Evolutionary conservation across 1,140 invertebrate species (phyloP), one percentile per base, ranked within the genome.

Genomic region (Octopus bimaculoides): DNA sequence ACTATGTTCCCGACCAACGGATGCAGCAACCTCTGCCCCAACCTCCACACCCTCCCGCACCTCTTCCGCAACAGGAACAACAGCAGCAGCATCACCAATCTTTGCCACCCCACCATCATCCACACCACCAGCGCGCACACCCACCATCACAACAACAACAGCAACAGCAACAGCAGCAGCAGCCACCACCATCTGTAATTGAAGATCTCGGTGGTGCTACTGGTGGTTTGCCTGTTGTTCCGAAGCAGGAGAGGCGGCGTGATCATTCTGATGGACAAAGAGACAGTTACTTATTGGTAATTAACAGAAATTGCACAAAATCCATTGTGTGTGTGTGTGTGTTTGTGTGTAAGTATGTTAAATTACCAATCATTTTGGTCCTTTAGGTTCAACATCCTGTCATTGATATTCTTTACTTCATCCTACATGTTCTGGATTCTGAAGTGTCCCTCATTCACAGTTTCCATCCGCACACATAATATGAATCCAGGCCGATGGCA

Each of bases 221-320:
- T 9, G 66, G 66, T 71, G 14, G 66, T 20, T 6, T 71, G 66
- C 66, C 66, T 14, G 66, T 71, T 71, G 66, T 71, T 14, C 66
- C 17, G 66, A 71, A 71, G 17, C 66, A 71, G 17, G 66, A 71
- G 66, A 71, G 66, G 14, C 66, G 66, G 66, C 66, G 66, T 14
- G 66, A 71, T 20, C 66, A 71, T 17, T n/a, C 66, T 4, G 66
- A 71, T 71, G 66, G 66, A 71, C 26, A 14, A 20, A 71, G 66
- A 20, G 66, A 71, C 26, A 71, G 66, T 71, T 71, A 71, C 26
- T 71, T 71, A 71, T 71, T 71, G 14, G 66, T 71, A 71, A 71
- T 14, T 71, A 6, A 41, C 26, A 41, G 26, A 41, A 41, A 41
- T 41, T 41, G 26, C 26, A 41, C 3, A 41, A 41, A 41, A 41